Evolutionary conservation across 2,888 invertebrate genomes (phyloP).

Genomic region (Furcula furcula): DNA sequence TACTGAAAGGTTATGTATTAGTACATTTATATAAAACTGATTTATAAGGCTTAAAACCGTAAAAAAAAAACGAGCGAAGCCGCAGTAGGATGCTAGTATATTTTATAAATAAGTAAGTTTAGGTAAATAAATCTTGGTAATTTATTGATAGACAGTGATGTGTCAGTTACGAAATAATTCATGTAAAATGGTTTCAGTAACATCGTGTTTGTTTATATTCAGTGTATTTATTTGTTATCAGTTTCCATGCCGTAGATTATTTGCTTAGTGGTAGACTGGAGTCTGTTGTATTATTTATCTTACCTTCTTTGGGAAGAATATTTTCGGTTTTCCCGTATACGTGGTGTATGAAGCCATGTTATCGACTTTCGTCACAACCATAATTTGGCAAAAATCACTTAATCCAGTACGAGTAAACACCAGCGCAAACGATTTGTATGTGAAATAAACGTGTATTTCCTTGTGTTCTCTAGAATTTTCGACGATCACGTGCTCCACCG

Average conservation of each 20-base stretch:
- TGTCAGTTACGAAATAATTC: not conserved
- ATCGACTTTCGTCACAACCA: constrained; percentile 77
- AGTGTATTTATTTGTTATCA: constrained; percentile 19
- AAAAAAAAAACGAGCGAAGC: too few relatives aligned
- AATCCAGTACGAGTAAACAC: constrained; percentile 59
- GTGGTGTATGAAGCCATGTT: constrained; percentile 78
- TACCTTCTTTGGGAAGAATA: constrained; percentile 79
- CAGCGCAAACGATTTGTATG: constrained; percentile 47
- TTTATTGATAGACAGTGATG: not conserved
- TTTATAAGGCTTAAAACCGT: too few relatives aligned
- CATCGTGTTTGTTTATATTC: constrained; percentile 20
- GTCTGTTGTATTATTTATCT: constrained; percentile 39
- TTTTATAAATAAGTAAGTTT: too few relatives aligned
- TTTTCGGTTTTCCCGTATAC: constrained; percentile 78
- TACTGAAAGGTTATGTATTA: too few relatives aligned
- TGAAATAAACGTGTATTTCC: constrained; percentile 42
- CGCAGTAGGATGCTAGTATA: too few relatives aligned
- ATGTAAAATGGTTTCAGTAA: constrained; percentile 3
- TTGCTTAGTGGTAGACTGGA: constrained; percentile 15
- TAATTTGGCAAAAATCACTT: constrained; percentile 68
- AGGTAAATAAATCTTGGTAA: not conserved
- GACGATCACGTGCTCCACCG: constrained; percentile 57
- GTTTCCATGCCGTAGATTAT: constrained; percentile 22
- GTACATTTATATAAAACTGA: too few relatives aligned
- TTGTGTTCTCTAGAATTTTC: constrained; percentile 71